phyloP scores from a whole-genome alignment of 1,140 invertebrate species.

The Andrena cerasifolii region DNA sequence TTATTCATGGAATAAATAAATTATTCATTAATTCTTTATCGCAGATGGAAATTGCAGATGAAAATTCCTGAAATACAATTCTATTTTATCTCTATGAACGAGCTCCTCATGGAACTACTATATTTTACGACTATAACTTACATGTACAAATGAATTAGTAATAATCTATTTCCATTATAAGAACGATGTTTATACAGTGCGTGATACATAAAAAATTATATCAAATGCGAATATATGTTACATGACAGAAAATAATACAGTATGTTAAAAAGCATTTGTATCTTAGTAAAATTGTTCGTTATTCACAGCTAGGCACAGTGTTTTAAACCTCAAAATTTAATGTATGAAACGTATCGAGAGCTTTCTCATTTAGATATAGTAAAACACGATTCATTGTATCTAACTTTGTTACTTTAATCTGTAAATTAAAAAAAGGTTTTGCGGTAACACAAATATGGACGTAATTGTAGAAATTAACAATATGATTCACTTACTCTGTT shows the following conservation, averaged over 20 bases:
- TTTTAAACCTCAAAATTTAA: slow-evolving; percentile 34
- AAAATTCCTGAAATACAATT: slow-evolving; percentile 16
- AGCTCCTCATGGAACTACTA: slow-evolving; percentile 15
- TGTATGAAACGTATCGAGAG: slow-evolving; percentile 64
- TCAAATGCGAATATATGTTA: background rate
- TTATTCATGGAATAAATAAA: slow-evolving; percentile 4
- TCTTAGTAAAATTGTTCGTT: background rate
- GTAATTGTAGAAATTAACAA: slow-evolving; percentile 2
- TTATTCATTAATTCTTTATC: background rate
- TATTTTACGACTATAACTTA: slow-evolving; percentile 22
- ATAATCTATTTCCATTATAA: slow-evolving; percentile 6
- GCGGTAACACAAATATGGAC: background rate
- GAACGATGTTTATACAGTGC: slow-evolving; percentile 1
- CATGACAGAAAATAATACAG: no score
- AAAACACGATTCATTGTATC: slow-evolving; percentile 68
- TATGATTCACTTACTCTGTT: slow-evolving; percentile 65
- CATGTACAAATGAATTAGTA: slow-evolving; percentile 9
- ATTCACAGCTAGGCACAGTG: background rate
- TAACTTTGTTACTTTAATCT: slow-evolving; percentile 71
- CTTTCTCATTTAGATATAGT: slow-evolving; percentile 72
- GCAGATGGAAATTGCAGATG: slow-evolving; percentile 30
- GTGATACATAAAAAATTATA: background rate
- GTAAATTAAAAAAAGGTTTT: slow-evolving; percentile 47
- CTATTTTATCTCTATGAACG: slow-evolving; percentile 22
- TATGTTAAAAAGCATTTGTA: background rate